phyloP scores from a whole-genome alignment of 1,140 invertebrate genomes.

The Penaeus indicus region DNA sequence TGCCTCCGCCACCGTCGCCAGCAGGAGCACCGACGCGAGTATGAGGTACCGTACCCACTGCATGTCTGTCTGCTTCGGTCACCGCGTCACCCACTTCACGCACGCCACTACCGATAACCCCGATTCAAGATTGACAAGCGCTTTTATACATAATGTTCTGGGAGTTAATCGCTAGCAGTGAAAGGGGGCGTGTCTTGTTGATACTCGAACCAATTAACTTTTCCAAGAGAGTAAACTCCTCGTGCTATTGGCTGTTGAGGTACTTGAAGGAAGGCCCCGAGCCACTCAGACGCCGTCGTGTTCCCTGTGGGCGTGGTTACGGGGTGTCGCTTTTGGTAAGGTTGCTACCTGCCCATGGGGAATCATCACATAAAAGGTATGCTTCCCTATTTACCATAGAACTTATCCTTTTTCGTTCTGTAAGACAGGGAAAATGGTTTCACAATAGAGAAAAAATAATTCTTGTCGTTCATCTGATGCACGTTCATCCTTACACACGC shows the following conservation, averaged over 20 bases:
- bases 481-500: no score
- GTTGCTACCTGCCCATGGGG: constrained; percentile 41
- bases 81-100: constrained; percentile 24
- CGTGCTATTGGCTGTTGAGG: constrained; percentile 41
- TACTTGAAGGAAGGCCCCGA: constrained; percentile 24
- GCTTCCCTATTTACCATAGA: no score
- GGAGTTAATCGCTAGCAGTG: constrained; percentile 50
- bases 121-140: constrained; percentile 63
- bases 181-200: constrained; percentile 47
- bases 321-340: constrained; percentile 8
- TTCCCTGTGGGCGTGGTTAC: constrained; percentile 38
- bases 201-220: constrained; percentile 62
- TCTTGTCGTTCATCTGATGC: no score
- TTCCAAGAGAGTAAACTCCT: constrained; percentile 52
- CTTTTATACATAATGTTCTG: constrained; percentile 60
- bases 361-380: no score
- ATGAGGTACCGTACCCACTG: constrained; percentile 46
- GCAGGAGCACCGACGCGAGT: constrained; percentile 42
- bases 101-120: constrained; percentile 53
- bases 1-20: constrained; percentile 46
- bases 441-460: no score
- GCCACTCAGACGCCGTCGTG: constrained; percentile 33
- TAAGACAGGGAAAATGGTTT: not conserved
- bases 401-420: no score
- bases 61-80: constrained; percentile 35